Base-by-base conservation (phyloP, 2,797 vertebrate species). In the Mormyrops boulengeri region DNA sequence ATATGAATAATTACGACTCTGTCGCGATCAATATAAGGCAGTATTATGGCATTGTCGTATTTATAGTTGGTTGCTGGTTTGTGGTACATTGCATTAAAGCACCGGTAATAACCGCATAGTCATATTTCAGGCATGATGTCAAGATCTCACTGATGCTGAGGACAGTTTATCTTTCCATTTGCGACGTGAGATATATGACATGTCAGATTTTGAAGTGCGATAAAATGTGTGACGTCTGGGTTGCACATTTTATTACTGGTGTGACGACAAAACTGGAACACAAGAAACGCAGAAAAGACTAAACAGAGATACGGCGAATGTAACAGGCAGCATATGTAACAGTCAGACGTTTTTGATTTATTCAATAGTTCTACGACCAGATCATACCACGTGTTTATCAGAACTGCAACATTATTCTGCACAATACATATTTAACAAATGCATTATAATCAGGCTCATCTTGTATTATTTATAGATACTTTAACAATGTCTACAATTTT, bases 181-280 rank as follows among this genome's bases (percentile, higher is more conserved):
- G 49, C 84, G 22, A 30, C 84, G 49, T 52, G 49, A 30, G 84
- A 85, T 85, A 30, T 12, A 50, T 26, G 84, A 85, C 44, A 85
- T 85, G 44, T 49, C 49, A 50, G 44, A 52, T 14, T 82, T 26
- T 52, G 84, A 85, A 26, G n/a, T 12, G 49, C 4, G 49, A 47
- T 50, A 85, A 85, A 85, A 85, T 30, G 49, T 41, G 30, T 87
- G 86, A 87, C 86, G 86, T 60, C 17, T 87, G 12, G 30, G 14
- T 41, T 52, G 38, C 53, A 87, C 53, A 87, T 41, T 66, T 88
- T 88, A 69, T 69, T 88, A 55, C 38, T 38, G 88, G 19, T 49
- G 60, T 88, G 88, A 69, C 38, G 60, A 57, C 86, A 87, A 41
- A 12, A 53, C 53, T 60, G 38, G 86, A 87, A 87, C 47, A 52